Conservation (phyloP, 2,888 invertebrate species). For the Carpatolechia fugitivella region DNA sequence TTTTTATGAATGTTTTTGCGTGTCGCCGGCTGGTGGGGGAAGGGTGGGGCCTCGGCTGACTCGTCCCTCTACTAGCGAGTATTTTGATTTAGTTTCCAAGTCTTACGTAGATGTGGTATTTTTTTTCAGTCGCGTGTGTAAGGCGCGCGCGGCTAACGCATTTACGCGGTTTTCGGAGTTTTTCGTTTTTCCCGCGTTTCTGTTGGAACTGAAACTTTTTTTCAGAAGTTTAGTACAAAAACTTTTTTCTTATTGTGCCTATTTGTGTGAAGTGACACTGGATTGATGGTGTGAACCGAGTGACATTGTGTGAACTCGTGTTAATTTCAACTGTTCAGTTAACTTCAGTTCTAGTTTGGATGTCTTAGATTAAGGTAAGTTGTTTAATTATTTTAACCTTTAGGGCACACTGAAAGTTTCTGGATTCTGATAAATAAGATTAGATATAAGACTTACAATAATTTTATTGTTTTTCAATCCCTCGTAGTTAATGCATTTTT, state of each 20-base stretch:
- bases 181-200: constrained; percentile 49
- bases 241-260: constrained; percentile 31
- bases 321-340: constrained; percentile 35
- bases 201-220: constrained; percentile 34
- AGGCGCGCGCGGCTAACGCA: constrained; percentile 66
- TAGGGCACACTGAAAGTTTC: too few species aligned
- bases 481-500: too few species aligned
- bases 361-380: constrained; percentile 69
- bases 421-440: too few species aligned
- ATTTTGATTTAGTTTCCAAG: constrained; percentile 79
- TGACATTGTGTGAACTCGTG: constrained; percentile 41
- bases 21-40: constrained; percentile 64
- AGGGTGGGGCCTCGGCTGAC: constrained; percentile 72
- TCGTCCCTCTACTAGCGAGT: constrained; percentile 77
- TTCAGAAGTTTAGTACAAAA: constrained; percentile 45
- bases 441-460: too few species aligned
- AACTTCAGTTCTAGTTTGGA: constrained; percentile 57
- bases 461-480: too few species aligned
- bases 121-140: constrained; percentile 78
- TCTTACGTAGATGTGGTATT: constrained; percentile 77
- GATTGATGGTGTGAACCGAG: constrained; percentile 43
- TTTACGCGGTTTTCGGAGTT: constrained; percentile 46
- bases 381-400: constrained; percentile 6
- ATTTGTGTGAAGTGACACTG: constrained; percentile 35
- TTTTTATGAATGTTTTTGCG: constrained; percentile 79